Evolutionary conservation across 1,140 invertebrate species (phyloP).

Genomic region (Pollicipes pollicipes): DNA sequence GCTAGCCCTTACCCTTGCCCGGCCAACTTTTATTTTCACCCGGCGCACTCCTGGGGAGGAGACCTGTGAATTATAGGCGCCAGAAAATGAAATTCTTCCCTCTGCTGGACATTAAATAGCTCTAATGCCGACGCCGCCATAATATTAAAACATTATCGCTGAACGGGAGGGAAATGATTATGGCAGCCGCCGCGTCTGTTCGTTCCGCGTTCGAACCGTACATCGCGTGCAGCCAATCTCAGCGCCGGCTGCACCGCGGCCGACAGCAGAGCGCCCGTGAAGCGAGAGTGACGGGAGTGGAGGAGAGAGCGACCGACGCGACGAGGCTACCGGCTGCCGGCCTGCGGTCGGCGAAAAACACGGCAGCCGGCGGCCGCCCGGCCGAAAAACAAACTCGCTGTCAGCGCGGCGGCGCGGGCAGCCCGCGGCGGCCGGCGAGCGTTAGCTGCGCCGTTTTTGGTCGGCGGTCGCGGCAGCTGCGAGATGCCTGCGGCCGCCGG

Average conservation of each 20-base stretch:
- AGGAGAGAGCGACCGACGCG: too few relatives aligned
- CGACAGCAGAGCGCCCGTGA: too few relatives aligned
- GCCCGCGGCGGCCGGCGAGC: too few relatives aligned
- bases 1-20: background rate
- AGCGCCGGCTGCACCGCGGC: too few relatives aligned
- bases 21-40: background rate
- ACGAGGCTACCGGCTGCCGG: background rate
- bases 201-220: too few relatives aligned
- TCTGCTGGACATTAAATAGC: background rate
- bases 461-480: background rate
- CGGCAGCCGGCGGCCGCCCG: background rate
- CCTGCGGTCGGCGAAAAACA: background rate
- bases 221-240: too few relatives aligned
- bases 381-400: background rate
- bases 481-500: background rate
- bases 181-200: too few relatives aligned
- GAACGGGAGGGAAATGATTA: too few relatives aligned
- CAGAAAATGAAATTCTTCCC: background rate
- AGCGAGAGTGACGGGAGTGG: background rate
- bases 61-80: background rate
- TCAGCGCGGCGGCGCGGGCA: too few relatives aligned
- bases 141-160: background rate
- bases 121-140: background rate
- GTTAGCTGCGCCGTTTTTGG: background rate
- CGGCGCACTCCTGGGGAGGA: background rate